Evolutionary conservation across 2,113 vertebrate species (phyloP), one percentile per base, ranked within the genome.

Genomic region (Apaloderma vittatum): DNA sequence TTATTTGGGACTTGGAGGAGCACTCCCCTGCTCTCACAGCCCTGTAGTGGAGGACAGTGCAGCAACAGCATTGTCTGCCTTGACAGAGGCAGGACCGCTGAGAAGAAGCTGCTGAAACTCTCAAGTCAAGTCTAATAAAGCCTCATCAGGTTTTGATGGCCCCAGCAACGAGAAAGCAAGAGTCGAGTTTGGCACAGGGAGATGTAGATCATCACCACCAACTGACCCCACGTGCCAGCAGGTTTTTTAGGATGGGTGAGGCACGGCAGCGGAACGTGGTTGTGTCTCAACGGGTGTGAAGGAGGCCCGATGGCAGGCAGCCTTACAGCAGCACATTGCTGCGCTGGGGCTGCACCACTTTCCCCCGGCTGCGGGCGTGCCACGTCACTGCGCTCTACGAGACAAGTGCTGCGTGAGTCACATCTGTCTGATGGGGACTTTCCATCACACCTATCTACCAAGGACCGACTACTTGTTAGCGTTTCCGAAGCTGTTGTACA

Each of bases 161-260:
- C 11, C 9, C 30, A 36, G 48, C 1, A 0, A 72, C 32, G 15
- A 84, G 55, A 61, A 55, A 34, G 4, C 0, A 0, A 37, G 59
- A 57, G 36, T 23, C 1, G 0, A 67, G 48, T 49, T 7, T 46
- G 24, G 49, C 15, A 46, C 29, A 37, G 21, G 16, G 17, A 40
- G 15, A 2, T 2, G 12, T 24, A 54, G 30, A 21, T 34, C 18
- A 40, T 76, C 51, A 24, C 27, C 21, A n/a, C n/a, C 30, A 43
- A 13, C 22, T 1, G 0, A 54, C 20, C 45, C 29, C 57, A 82
- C 54, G 65, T 10, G 6, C 26, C 49, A 71, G 30, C 1, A 1
- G 22, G n/a, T 65, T 59, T 40, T 90, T 36, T 37, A 72, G 34
- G n/a, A 32, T 23, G 30, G 15, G 5, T 43, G 51, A 65, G 63